These are phyloP conservation scores for Bubo bubo DNA, from an alignment of 2,113 vertebrate genomes.

Conservation along the genomic window DNA sequence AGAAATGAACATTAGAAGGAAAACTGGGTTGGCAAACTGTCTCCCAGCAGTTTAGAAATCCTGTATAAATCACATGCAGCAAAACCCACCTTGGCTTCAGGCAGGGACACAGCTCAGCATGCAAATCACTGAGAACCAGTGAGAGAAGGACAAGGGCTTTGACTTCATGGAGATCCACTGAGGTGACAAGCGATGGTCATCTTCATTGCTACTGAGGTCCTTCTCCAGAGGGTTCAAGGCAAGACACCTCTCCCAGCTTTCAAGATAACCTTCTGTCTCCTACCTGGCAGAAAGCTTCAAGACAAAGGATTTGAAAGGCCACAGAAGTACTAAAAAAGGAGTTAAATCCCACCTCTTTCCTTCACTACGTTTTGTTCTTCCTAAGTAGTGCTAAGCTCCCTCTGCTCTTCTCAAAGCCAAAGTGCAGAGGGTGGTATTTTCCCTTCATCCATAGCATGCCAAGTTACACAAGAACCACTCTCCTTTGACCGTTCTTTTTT, in stretches of 20 bases:
- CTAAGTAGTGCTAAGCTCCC: neutral
- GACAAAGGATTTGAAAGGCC: neutral
- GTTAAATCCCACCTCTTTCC: neutral
- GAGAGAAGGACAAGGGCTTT: neutral
- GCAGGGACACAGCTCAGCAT: neutral
- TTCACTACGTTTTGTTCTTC: neutral
- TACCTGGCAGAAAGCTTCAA: neutral
- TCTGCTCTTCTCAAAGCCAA: neutral
- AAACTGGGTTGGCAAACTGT: constrained; percentile 18
- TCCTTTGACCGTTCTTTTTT: neutral
- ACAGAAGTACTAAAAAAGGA: neutral
- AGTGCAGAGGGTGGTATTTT: neutral
- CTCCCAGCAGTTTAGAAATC: neutral
- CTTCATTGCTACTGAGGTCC: neutral
- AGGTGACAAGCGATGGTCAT: neutral
- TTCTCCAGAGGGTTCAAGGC: neutral
- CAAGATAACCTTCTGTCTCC: neutral
- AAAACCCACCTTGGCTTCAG: neutral
- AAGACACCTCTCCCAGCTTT: neutral
- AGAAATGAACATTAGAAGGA: constrained; percentile 31
- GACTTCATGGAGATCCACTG: neutral
- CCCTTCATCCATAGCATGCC: neutral
- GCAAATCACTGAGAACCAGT: neutral
- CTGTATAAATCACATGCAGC: neutral
- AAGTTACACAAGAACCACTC: neutral